Base-by-base conservation (phyloP, 2,888 invertebrate species). In the Ceratothoa steindachneri region DNA sequence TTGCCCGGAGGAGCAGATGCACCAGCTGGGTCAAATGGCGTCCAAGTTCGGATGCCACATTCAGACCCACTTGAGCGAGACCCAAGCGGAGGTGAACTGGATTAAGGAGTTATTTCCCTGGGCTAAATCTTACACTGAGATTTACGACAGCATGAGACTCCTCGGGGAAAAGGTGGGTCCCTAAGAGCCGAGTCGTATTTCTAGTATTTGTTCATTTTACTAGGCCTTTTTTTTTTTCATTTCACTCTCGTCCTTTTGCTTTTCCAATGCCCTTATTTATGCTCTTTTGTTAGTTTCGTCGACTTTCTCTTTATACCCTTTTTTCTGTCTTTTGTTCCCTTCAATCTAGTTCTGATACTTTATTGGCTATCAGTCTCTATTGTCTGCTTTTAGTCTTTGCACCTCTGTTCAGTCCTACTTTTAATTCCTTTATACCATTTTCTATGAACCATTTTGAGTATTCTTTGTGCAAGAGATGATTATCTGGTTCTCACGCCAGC, bases 41-140 rank as follows among this genome's bases (percentile, higher is more conserved):
- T 85, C 86, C 66, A 86, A 88, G 81, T 86, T 89, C 81, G 84
- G 90, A 82, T 86, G 93, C 72, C 89, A 88, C 77, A 89, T 94
- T 77, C 85, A 95, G 92, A 93, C 90, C 70, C 95, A 96, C 83
- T 88, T 95, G 74, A 91, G 92, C 24, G 95, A 96, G 85, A 93
- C 91, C 82, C 77, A 85, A 24, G 86, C 88, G 2, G 95, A 96
- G 87, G 86, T 93, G 69, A 85, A 88, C 77, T 86, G 87, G 82
- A 91, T 93, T 0, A 84, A 87, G 75, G 82, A 87, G 64, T 82
- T 86, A 0, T 90, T 87, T 82, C 88, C 88, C 1, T 83, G 86
- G 0, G 86, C 86, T 73, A 84, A 86, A 60, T 87, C 86, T 30
- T 96, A 95, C 84, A 88, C 91, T 0, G 87, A 89, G 74, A 91